Evolutionary conservation across 2,888 invertebrate genomes (phyloP).

Genomic region (Platycheirus rosarum): DNA sequence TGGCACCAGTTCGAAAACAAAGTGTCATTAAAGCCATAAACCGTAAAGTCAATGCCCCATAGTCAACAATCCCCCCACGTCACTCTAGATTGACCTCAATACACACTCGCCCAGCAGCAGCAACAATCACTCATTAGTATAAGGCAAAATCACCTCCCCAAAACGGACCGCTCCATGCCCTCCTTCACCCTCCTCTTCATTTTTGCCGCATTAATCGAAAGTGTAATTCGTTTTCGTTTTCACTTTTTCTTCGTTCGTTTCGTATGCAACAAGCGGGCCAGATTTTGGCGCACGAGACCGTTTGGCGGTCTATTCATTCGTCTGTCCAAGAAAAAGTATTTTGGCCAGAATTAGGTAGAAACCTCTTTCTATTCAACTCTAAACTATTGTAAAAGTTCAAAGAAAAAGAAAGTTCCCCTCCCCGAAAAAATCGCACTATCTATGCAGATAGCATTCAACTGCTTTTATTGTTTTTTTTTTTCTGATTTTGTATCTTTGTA

Average conservation of each 20-base stretch:
- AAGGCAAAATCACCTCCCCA: constrained; percentile 29
- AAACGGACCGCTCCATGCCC: background rate
- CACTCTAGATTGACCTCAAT: constrained; percentile 62
- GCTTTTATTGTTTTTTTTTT: background rate
- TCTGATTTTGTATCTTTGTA: constrained; percentile 36
- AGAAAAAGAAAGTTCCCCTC: constrained; percentile 64
- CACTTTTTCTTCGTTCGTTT: constrained; percentile 64
- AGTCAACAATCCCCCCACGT: constrained; percentile 14
- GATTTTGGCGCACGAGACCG: constrained; percentile 30
- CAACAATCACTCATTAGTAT: background rate
- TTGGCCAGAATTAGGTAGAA: constrained; percentile 34
- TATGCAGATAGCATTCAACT: constrained; percentile 16
- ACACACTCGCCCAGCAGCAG: constrained; percentile 21
- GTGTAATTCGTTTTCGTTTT: constrained; percentile 71
- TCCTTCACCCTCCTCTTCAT: constrained; percentile 39
- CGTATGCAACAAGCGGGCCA: constrained; percentile 56
- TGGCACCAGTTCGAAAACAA: constrained; percentile 42
- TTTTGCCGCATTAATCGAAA: constrained; percentile 72
- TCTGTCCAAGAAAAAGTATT: constrained; percentile 28
- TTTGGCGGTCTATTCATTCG: background rate
- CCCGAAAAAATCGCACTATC: constrained; percentile 27
- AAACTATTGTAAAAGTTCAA: constrained; percentile 6
- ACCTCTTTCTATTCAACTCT: background rate
- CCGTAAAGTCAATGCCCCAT: constrained; percentile 62
- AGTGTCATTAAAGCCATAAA: constrained; percentile 44